A percentile compares a stretch with the other conserved stretches of the same genome.
phyloP scores from a whole-genome alignment of 1,140 invertebrate species.

The Hycleus phaleratus region DNA sequence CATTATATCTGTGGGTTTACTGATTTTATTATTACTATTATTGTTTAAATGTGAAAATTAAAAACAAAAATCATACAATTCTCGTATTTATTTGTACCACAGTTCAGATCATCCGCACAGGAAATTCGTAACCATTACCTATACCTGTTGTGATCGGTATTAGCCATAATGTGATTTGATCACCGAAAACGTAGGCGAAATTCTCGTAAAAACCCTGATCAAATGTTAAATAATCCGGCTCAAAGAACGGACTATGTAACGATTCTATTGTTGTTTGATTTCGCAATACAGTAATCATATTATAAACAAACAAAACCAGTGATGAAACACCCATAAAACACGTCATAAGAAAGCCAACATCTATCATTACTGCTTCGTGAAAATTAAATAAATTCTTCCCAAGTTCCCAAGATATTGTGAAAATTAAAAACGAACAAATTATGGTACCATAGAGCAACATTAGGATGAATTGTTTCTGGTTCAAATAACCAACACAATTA shows the following conservation, averaged over 20 bases:
- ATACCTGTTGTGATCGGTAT: constrained; percentile 48
- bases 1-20: constrained; percentile 10
- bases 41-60: constrained; percentile 30
- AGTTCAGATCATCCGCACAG: background rate
- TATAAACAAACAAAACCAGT: constrained; percentile 24
- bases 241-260: constrained; percentile 70
- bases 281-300: constrained; percentile 19
- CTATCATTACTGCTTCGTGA: too few relatives aligned
- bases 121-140: constrained; percentile 6
- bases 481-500: constrained; percentile 55
- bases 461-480: constrained; percentile 35
- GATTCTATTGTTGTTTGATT: constrained; percentile 54
- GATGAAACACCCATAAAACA: constrained; percentile 15
- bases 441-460: constrained; percentile 25
- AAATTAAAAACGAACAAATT: constrained; percentile 25
- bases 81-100: background rate
- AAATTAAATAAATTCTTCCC: constrained; percentile 19
- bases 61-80: constrained; percentile 6
- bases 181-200: constrained; percentile 76
- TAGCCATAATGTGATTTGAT: constrained; percentile 60
- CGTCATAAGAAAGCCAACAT: constrained; percentile 14
- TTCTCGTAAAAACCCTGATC: constrained; percentile 67
- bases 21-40: constrained; percentile 32
- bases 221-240: constrained; percentile 74
- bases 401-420: constrained; percentile 3